Evolutionary conservation across 1,140 invertebrate species (phyloP).

Genomic region (Anastatus disparis): DNA sequence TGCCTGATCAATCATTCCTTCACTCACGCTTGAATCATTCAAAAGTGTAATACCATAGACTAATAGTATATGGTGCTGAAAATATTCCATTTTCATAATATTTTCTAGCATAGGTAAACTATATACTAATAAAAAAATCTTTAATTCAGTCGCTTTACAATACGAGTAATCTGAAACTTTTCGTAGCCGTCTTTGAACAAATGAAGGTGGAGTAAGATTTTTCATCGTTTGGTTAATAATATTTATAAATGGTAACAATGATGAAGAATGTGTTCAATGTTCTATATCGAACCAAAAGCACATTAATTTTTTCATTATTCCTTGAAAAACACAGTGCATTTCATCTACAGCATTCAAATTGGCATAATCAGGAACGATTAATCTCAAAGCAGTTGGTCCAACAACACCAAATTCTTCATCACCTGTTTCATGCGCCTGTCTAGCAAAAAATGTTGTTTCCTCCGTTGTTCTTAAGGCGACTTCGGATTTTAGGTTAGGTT

Average conservation of each 20-base stretch:
- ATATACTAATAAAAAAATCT: no score
- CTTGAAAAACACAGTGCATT: no score
- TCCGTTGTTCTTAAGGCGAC: no score
- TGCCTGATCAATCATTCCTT: not conserved
- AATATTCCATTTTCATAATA: not conserved
- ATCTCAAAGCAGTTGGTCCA: not conserved
- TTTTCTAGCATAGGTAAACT: no score
- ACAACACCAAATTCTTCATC: not conserved
- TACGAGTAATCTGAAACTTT: not conserved
- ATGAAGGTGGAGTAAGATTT: not conserved
- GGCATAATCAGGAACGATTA: not conserved
- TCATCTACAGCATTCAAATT: no score
- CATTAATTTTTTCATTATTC: no score
- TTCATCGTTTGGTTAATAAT: not conserved
- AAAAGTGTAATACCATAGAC: no score
- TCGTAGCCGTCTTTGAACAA: not conserved
- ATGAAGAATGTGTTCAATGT: not conserved
- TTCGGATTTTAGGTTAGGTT: no score
- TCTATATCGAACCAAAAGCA: constrained; percentile 5
- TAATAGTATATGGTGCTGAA: not conserved
- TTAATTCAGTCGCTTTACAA: constrained; percentile 27
- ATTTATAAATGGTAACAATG: not conserved
- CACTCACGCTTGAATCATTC: not conserved
- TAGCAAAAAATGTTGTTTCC: not conserved
- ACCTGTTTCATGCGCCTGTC: not conserved